These are phyloP conservation scores for Coenonympha arcania DNA, from an alignment of 2,888 invertebrate species.

Conservation along the genomic window DNA sequence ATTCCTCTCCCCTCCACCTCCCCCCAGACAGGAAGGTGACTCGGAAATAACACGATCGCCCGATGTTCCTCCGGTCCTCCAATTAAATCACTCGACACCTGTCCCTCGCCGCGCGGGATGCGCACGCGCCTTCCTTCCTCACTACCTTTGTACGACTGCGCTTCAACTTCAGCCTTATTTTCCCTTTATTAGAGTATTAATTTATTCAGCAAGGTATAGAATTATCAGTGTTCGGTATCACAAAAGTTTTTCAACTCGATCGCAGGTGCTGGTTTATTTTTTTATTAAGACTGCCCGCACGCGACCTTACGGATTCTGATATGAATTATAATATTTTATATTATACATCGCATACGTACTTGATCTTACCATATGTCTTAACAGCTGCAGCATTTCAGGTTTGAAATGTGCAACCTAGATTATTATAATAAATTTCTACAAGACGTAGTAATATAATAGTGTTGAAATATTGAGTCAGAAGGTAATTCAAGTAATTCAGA, in stretches of 20 bases:
- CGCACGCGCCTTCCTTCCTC: conserved; percentile 39
- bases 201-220: background rate
- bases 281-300: conserved; percentile 18
- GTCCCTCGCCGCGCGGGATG: conserved; percentile 36
- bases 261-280: conserved; percentile 27
- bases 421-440: background rate
- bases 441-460: background rate
- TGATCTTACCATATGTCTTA: background rate
- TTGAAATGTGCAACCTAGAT: background rate
- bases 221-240: conserved; percentile 28
- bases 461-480: background rate
- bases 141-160: background rate
- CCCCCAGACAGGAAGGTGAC: conserved; percentile 7
- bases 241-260: conserved; percentile 21
- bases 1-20: background rate
- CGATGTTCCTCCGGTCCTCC: conserved; percentile 41
- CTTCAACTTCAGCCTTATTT: conserved; percentile 3
- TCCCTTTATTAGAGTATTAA: background rate
- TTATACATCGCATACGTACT: background rate
- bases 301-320: conserved; percentile 7
- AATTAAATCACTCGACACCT: conserved; percentile 64
- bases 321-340: background rate
- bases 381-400: conserved; percentile 2
- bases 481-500: too few species aligned
- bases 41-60: conserved; percentile 7